Base-by-base conservation (phyloP, 1,140 invertebrate genomes). In the Anastrepha obliqua region DNA sequence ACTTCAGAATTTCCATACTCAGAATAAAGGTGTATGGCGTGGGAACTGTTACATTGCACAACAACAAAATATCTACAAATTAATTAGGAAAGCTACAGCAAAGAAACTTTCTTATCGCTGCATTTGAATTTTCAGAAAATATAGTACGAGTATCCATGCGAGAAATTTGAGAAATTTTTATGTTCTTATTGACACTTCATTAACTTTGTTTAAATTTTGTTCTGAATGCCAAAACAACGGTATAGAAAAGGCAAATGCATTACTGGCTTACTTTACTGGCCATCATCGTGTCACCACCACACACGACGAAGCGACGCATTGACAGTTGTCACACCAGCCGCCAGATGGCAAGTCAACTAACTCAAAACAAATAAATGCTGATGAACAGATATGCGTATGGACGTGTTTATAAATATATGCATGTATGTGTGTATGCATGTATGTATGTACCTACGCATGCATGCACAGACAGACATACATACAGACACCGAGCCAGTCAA, bases 201-300 rank as follows among this genome's bases (percentile, higher is more conserved):
- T 74, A 74, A 17, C 39, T 47, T 74, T 74, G 5, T 74, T 62
- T 62, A 13, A 5, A 5, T 62, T 62, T 39, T 4, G n/a, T n/a
- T 9, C n/a, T n/a, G 51, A 81, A 81, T 47, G 20, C n/a, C n/a
- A 81, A 55, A 81, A 55, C 47, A 81, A 81, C 47, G 74, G 74
- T 81, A 55, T 8, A 9, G 44, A 17, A 55, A 51, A 17, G 47
- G 13, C 47, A 78, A 78, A 78, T 78, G 74, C n/a, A 51, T n/a
- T 44, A 55, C 42, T n/a, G 47, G 47, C 74, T 20, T 11, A 51
- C 44, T 55, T 20, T 11, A 51, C 44, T 55, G 74, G 74, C 55
- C 47, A 81, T 81, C 29, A 29, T 29, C 29, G 29, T 29, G 29
- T 29, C 29, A 55, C n/a, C 74, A 58, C 74, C 74, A 81, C 74